Conservation (phyloP, 2,113 vertebrate genomes). For the Coreoperca whiteheadi region DNA sequence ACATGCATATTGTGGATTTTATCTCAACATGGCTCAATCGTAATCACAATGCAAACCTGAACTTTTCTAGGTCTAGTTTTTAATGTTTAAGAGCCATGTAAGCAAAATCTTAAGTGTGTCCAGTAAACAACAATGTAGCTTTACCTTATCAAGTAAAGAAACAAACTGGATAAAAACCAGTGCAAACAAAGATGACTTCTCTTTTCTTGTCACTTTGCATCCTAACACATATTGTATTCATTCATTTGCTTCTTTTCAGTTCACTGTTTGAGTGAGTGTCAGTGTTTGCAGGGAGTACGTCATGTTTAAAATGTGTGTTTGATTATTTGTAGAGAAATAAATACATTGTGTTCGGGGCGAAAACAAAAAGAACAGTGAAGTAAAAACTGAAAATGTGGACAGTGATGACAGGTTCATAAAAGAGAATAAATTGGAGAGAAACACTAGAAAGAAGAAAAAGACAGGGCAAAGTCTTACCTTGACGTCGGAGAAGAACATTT, state of each 20-base stretch:
- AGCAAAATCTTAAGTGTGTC: background rate
- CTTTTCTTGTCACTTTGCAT: background rate
- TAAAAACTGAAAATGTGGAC: background rate
- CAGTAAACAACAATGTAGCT: background rate
- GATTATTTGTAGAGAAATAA: background rate
- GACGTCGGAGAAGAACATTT: conserved; percentile 99
- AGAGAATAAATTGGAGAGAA: background rate
- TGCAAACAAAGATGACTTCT: background rate
- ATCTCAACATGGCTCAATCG: background rate
- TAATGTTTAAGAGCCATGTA: background rate
- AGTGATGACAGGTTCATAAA: background rate
- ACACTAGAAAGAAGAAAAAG: background rate
- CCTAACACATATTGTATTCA: background rate
- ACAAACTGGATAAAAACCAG: background rate
- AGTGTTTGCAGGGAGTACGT: background rate
- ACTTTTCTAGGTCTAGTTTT: conserved; percentile 1
- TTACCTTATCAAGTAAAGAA: background rate
- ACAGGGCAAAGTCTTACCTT: conserved; percentile 88
- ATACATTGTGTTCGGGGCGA: background rate
- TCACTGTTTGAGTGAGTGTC: background rate
- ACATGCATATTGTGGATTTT: background rate
- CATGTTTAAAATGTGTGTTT: background rate
- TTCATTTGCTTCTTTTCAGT: background rate
- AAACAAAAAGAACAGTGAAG: conserved; percentile 4
- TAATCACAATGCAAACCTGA: background rate